These are phyloP conservation scores for Melopsittacus undulatus DNA, from an alignment of 2,797 vertebrate genomes.

Conservation along the genomic window DNA sequence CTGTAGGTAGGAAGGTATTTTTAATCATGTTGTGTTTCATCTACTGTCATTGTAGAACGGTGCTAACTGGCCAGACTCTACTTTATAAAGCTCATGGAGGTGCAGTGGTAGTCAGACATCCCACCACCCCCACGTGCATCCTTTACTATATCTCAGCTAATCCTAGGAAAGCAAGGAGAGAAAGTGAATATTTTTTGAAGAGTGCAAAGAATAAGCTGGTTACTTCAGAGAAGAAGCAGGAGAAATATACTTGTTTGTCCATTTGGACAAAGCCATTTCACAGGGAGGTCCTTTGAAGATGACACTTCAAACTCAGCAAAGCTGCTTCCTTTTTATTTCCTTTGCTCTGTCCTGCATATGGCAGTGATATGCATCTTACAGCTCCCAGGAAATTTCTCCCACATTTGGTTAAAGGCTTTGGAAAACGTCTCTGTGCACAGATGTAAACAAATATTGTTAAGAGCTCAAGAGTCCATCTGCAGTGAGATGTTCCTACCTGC, in stretches of 20 bases:
- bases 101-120: neutral
- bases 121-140: fast-evolving
- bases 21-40: neutral
- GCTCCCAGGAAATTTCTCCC: neutral
- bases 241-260: neutral
- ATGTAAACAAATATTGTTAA: neutral
- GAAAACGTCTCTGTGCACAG: neutral
- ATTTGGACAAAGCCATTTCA: neutral
- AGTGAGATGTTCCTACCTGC: neutral
- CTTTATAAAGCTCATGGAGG: neutral
- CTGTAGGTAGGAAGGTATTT: neutral
- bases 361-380: neutral
- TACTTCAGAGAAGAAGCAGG: neutral
- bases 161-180: fast-evolving
- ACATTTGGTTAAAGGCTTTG: neutral
- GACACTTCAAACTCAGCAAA: neutral
- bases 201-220: neutral
- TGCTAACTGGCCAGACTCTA: neutral
- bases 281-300: neutral
- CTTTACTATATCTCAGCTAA: neutral
- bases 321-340: neutral
- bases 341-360: neutral
- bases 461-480: neutral
- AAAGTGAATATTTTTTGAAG: neutral
- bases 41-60: neutral